A percentile compares a stretch with the other conserved stretches of the same genome.
Evolutionary conservation across 2,113 vertebrate species (phyloP).

Genomic region (Saguinus midas): DNA sequence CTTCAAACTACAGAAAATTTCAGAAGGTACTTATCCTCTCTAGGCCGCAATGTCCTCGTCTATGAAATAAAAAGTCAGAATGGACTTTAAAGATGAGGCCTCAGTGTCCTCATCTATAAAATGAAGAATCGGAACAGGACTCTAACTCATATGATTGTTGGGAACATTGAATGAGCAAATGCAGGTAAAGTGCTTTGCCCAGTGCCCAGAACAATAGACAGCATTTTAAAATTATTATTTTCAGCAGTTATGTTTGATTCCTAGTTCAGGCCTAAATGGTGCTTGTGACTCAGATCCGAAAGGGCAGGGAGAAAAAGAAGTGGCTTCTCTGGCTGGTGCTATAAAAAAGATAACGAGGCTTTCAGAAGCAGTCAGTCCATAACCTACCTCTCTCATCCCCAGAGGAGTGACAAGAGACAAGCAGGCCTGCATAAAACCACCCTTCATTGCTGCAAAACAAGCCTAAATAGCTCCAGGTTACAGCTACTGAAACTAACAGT

Average conservation of each 20-base stretch:
- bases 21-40: background rate
- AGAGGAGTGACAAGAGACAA: background rate
- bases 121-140: background rate
- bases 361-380: conserved; percentile 39
- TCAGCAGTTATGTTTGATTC: conserved; percentile 27
- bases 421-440: conserved; percentile 10
- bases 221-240: conserved; percentile 44
- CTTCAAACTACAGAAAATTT: background rate
- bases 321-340: background rate
- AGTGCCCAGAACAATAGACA: background rate
- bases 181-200: conserved; percentile 22
- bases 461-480: background rate
- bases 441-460: conserved; percentile 20
- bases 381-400: background rate
- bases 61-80: conserved; percentile 37
- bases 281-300: conserved; percentile 30
- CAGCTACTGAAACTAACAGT: background rate
- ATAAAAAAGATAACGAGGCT: conserved; percentile 44
- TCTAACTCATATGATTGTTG: background rate
- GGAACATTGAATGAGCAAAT: conserved; percentile 34
- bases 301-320: conserved; percentile 26
- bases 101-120: background rate
- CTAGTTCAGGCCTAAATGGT: background rate
- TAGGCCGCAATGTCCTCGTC: background rate
- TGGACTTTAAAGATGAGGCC: background rate